phyloP scores from a whole-genome alignment of 2,888 invertebrate genomes.

The Leptopilina drosophilae region DNA sequence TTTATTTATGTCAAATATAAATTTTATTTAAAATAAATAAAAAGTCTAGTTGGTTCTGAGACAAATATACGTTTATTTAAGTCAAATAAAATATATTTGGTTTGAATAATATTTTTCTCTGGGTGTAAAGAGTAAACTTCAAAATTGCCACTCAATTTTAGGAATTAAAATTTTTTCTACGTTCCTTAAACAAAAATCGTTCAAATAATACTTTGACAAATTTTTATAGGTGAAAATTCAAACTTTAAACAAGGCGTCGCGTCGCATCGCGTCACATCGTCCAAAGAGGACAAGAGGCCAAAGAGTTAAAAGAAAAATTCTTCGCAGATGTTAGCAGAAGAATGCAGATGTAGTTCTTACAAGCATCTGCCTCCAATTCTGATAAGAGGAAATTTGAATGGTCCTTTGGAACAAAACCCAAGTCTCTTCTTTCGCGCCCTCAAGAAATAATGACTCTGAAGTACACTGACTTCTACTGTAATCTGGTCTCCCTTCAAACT shows the following conservation, averaged over 20 bases:
- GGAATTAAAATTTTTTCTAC: background rate
- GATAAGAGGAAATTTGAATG: constrained; percentile 35
- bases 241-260: constrained; percentile 12
- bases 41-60: too few species aligned
- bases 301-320: constrained; percentile 20
- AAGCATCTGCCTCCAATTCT: constrained; percentile 36
- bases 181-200: background rate
- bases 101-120: too few species aligned
- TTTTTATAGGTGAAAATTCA: background rate
- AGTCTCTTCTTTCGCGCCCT: constrained; percentile 20
- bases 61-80: too few species aligned
- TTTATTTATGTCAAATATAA: too few species aligned
- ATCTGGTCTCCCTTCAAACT: constrained; percentile 3
- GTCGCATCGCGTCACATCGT: too few species aligned
- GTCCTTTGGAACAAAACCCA: constrained; percentile 27
- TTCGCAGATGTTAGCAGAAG: constrained; percentile 22
- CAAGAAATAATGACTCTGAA: constrained; percentile 32
- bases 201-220: background rate
- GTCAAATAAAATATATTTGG: too few species aligned
- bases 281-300: constrained; percentile 10
- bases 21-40: too few species aligned
- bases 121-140: too few species aligned
- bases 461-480: constrained; percentile 1
- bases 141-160: too few species aligned
- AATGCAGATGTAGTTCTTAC: constrained; percentile 33